Percentiles rank a stretch among this genome's conserved stretches.
phyloP scores from a whole-genome alignment of 2,113 vertebrate genomes.

The Himantopus leucocephalus region DNA sequence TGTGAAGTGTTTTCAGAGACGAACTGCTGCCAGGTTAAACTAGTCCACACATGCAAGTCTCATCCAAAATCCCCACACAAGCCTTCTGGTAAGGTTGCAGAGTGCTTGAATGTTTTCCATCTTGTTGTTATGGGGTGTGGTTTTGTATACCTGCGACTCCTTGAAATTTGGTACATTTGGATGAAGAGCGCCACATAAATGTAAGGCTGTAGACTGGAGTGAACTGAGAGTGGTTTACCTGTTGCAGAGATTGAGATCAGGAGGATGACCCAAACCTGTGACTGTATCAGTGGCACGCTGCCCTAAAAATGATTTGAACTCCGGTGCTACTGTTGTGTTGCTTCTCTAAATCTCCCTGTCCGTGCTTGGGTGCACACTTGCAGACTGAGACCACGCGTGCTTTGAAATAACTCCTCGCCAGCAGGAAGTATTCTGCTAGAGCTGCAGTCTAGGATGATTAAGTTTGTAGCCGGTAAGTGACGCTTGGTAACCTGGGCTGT shows the following conservation, averaged over 20 bases:
- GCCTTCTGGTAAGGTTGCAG: not conserved
- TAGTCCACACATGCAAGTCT: not conserved
- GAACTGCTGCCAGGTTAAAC: not conserved
- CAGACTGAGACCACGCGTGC: not conserved
- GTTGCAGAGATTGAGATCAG: not conserved
- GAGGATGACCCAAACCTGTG: not conserved
- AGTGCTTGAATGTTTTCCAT: not conserved
- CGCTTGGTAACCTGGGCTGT: not conserved
- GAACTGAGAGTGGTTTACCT: not conserved
- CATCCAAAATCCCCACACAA: not conserved
- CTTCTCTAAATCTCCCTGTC: not conserved
- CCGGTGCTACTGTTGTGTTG: accelerated
- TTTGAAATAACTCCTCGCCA: not conserved
- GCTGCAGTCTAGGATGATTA: accelerated
- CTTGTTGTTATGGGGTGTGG: not conserved
- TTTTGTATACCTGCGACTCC: not conserved
- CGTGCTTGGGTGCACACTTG: not conserved
- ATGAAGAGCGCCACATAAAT: accelerated
- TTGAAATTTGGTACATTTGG: accelerated
- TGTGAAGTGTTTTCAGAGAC: not conserved
- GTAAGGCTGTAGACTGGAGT: not conserved
- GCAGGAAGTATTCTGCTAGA: not conserved
- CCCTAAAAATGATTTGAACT: not conserved
- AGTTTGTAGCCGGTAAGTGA: not conserved
- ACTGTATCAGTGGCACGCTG: accelerated